Conservation (phyloP, 2,888 invertebrate genomes). For the Heteromurus nitidus region DNA sequence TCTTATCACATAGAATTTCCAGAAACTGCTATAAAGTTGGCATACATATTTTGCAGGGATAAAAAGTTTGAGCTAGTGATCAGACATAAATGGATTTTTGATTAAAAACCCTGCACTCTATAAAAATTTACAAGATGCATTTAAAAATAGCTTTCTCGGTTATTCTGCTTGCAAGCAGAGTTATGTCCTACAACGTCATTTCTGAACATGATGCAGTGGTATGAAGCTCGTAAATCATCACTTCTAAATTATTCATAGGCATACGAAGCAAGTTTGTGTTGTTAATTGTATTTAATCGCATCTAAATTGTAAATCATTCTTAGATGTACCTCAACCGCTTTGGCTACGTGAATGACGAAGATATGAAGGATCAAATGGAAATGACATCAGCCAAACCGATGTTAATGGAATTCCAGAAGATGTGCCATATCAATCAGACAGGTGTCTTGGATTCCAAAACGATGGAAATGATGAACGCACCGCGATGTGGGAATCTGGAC, state of each 20-base stretch:
- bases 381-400: slow-evolving; percentile 54
- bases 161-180: too few species aligned
- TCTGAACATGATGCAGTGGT: slow-evolving; percentile 61
- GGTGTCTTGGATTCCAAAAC: slow-evolving; percentile 70
- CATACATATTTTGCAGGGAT: too few species aligned
- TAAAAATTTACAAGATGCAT: too few species aligned
- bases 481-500: slow-evolving; percentile 71
- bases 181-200: slow-evolving; percentile 13
- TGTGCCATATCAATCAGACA: slow-evolving; percentile 66
- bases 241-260: neutral
- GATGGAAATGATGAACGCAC: slow-evolving; percentile 71
- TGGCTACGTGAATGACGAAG: slow-evolving; percentile 68
- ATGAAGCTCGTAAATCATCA: slow-evolving; percentile 1
- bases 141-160: too few species aligned
- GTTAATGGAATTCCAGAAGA: slow-evolving; percentile 69
- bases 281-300: slow-evolving; percentile 1
- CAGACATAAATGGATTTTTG: too few species aligned
- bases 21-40: too few species aligned
- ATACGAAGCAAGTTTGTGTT: neutral
- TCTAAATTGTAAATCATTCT: neutral
- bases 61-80: too few species aligned
- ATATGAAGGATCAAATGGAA: slow-evolving; percentile 32
- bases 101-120: too few species aligned
- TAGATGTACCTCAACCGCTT: slow-evolving; percentile 70
- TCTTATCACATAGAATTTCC: too few species aligned